Evolutionary conservation across 2,113 vertebrate genomes (phyloP), one percentile per base, ranked within the genome.

Genomic region (Sialia sialis): DNA sequence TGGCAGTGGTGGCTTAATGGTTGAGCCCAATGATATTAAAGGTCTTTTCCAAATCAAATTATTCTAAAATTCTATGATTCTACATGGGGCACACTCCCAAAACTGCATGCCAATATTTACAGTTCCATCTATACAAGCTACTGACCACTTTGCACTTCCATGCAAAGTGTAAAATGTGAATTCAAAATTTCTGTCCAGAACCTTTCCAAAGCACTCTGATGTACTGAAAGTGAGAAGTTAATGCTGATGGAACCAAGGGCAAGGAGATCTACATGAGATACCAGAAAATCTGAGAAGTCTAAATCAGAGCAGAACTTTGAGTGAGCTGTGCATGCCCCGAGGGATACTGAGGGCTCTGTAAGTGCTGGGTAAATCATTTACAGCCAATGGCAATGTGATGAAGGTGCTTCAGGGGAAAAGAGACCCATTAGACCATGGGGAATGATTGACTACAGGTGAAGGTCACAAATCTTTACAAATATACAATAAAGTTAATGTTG

Each of bases 401-500:
- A 74, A 79, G 52, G 58, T 21, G 39, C 68, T 70, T 51, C 2
- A 2, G 32, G 39, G 43, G 17, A 29, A 41, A 13, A 63, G 75
- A 89, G 64, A 89, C 56, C 70, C 85, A 51, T 82, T 56, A 84
- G 72, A 74, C 70, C n/a, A 2, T 14, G 55, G 22, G 59, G 38
- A 88, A 94, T 87, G 68, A 77, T 67, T 89, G 78, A 93, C 91
- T 90, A 58, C 64, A 66, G 87, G 80, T 96, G 95, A 97, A 87
- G 96, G 96, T 97, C 94, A 96, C 85, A 81, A 92, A 96, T 74
- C 51, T 90, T 87, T 89, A 91, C 91, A 89, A 94, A 90, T 51
- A 63, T 1, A 56, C 14, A 16, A 73, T 44, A 73, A 88, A 84
- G 69, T 63, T 34, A 74, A 82, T n/a, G 36, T 41, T 87, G 96